Conservation (phyloP, 2,888 invertebrate genomes). For the Cosmorhoe ocellata region DNA sequence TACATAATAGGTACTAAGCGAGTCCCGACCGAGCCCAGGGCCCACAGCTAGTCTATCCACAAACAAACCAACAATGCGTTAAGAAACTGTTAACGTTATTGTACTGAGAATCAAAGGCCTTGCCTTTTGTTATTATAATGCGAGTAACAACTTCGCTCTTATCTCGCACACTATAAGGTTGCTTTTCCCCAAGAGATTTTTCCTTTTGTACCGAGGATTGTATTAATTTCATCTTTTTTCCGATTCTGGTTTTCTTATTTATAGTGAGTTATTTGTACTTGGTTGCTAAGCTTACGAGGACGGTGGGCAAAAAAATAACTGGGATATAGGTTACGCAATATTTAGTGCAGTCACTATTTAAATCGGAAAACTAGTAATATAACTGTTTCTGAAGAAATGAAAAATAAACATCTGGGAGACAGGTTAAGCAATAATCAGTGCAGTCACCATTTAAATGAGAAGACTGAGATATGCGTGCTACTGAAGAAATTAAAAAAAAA, state of each 20-base stretch:
- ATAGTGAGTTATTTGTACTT: slow-evolving; percentile 7
- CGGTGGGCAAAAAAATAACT: too few species aligned
- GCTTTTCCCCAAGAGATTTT: slow-evolving; percentile 19
- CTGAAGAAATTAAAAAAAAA: too few species aligned
- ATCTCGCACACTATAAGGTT: slow-evolving; percentile 19
- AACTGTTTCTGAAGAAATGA: too few species aligned
- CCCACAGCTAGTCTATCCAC: slow-evolving; percentile 9
- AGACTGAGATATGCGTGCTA: too few species aligned
- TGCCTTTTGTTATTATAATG: slow-evolving; percentile 35
- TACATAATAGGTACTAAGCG: too few species aligned
- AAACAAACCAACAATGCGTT: slow-evolving; percentile 17
- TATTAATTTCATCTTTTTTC: slow-evolving; percentile 44
- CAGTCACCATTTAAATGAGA: too few species aligned
- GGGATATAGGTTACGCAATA: too few species aligned
- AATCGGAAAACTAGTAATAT: too few species aligned
- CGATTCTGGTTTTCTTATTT: slow-evolving; percentile 24
- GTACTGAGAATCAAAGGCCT: slow-evolving; percentile 31
- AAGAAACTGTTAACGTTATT: slow-evolving; percentile 31
- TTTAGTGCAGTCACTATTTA: too few species aligned
- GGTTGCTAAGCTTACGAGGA: neutral
- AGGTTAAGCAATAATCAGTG: too few species aligned
- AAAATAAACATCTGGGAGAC: too few species aligned
- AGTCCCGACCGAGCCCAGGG: neutral
- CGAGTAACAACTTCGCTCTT: slow-evolving; percentile 17
- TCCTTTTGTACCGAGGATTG: slow-evolving; percentile 38